These are phyloP conservation scores for Aphis craccivora DNA, from an alignment of 1,140 invertebrate species.

Conservation along the genomic window DNA sequence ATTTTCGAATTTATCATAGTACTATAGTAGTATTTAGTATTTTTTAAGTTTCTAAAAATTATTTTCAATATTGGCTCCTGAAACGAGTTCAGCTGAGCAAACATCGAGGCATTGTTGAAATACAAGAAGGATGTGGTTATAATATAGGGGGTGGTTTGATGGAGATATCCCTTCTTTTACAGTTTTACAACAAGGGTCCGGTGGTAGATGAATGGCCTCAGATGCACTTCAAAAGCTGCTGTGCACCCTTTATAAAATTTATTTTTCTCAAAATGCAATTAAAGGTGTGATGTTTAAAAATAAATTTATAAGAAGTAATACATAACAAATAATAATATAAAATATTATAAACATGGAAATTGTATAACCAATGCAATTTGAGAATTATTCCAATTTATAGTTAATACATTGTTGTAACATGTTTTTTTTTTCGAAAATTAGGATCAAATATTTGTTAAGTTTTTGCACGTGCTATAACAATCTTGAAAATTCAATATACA, in stretches of 20 bases:
- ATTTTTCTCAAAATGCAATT: not conserved
- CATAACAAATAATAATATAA: not conserved
- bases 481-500: too few relatives aligned
- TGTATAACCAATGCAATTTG: not conserved
- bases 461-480: too few relatives aligned
- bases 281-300: not conserved
- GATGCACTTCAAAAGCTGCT: conserved; percentile 53
- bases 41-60: not conserved
- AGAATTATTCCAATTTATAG: not conserved
- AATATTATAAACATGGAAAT: not conserved
- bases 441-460: too few relatives aligned
- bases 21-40: not conserved
- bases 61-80: conserved; percentile 36
- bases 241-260: conserved; percentile 17
- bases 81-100: conserved; percentile 45
- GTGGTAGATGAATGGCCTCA: conserved; percentile 42
- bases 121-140: conserved; percentile 44
- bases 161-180: conserved; percentile 33
- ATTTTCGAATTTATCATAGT: not conserved
- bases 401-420: not conserved
- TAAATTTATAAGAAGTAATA: not conserved
- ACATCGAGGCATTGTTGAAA: conserved; percentile 41
- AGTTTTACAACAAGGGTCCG: conserved; percentile 11
- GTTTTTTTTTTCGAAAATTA: too few relatives aligned
- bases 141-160: conserved; percentile 40